Base-by-base conservation (phyloP, 2,888 invertebrate genomes). In the Crioceris asparagi region DNA sequence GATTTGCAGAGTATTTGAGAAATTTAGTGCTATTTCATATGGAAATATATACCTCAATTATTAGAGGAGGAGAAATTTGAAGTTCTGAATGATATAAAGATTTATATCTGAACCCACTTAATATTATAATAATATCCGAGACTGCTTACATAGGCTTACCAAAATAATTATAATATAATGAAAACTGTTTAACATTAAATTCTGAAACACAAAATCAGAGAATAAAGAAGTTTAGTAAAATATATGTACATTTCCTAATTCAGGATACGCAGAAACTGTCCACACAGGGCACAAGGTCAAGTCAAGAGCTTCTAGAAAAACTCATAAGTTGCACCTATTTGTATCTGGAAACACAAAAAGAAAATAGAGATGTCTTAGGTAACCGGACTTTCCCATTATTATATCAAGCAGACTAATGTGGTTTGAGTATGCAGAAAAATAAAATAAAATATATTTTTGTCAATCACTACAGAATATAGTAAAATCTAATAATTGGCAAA, bases 291-390 rank as follows among this genome's bases (percentile, higher is more conserved):
- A 47, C 50, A 49, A 46, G 49, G 48, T 51, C 52, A 52, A 48
- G 49, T 49, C 52, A 48, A 48, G 52, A 46, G 48, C 49, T 52
- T 52, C 50, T 49, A 42, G 49, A 49, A 46, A 49, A 52, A 36
- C 49, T 52, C 49, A 48, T 46, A 49, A 48, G 50, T 54, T 49
- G 53, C 60, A 59, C 59, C 60, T 61, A 61, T 57, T 54, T 55
- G 57, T 54, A 65, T 64, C 65, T 66, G 65, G 54, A 66, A 66
- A 62, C 63, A 66, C 62, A 65, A 65, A 65, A 62, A 62, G 58
- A 64, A 64, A 64, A 62, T 65, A 65, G 64, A 60, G 53, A 60
- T 56, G 60, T 62, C 60, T 61, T 55, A 55, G 40, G 50, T 47
- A 55, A 52, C 51, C 49, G 43, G 39, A 26, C 33, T 37, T 44